These are phyloP conservation scores for Zootoca vivipara DNA, from an alignment of 2,113 vertebrate genomes.

Conservation along the genomic window DNA sequence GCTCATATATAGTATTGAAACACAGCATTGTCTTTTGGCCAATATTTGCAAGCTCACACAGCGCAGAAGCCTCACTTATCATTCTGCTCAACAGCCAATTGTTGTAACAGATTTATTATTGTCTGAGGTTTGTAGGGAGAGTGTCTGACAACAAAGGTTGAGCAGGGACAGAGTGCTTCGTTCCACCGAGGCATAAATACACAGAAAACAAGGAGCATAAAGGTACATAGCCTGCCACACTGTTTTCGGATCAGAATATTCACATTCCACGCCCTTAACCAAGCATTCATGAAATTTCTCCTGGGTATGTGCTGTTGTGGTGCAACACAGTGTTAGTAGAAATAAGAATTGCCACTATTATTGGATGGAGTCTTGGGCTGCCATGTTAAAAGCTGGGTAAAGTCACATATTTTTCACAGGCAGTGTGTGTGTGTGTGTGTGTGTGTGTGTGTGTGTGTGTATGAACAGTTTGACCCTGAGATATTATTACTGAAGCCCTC, in stretches of 20 bases:
- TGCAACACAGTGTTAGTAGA: not conserved
- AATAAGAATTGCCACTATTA: too few species aligned
- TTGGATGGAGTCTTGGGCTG: too few species aligned
- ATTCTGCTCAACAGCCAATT: constrained; percentile 17
- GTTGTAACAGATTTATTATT: constrained; percentile 39
- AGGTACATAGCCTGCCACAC: not conserved
- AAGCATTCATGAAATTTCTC: constrained; percentile 11
- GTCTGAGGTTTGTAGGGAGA: not conserved
- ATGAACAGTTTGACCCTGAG: too few species aligned
- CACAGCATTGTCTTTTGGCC: not conserved
- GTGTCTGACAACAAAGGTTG: constrained; percentile 23
- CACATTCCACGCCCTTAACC: not conserved
- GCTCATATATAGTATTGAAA: not conserved
- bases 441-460: too few species aligned
- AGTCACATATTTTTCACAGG: too few species aligned
- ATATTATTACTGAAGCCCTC: too few species aligned
- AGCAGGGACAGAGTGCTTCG: constrained; percentile 19
- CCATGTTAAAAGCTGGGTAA: too few species aligned
- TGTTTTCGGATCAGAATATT: not conserved
- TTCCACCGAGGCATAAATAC: constrained; percentile 30
- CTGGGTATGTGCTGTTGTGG: too few species aligned
- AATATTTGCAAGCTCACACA: not conserved
- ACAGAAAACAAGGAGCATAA: constrained; percentile 10
- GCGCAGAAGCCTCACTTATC: not conserved
- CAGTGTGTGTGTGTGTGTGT: too few species aligned